Evolutionary conservation across 2,888 invertebrate species (phyloP).

Genomic region (Xestia xanthographa): DNA sequence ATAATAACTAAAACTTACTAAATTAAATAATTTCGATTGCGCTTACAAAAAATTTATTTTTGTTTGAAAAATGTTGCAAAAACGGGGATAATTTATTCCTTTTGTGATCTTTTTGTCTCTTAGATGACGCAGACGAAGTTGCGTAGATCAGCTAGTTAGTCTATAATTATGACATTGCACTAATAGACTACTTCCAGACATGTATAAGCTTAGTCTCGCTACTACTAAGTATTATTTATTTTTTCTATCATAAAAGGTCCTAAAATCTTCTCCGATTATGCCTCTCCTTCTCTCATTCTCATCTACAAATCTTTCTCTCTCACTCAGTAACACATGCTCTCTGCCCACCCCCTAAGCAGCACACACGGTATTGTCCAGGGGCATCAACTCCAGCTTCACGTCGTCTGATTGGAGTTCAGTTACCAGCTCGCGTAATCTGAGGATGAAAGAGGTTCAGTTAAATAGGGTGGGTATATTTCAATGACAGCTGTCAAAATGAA

Average conservation of each 20-base stretch:
- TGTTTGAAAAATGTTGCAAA: too few relatives aligned
- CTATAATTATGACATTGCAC: neutral
- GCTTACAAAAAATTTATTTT: neutral
- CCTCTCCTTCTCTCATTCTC: constrained; percentile 13
- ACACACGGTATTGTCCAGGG: constrained; percentile 80
- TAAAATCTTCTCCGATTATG: neutral
- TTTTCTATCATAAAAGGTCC: neutral
- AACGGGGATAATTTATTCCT: too few relatives aligned
- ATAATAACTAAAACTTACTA: neutral
- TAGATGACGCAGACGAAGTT: too few relatives aligned
- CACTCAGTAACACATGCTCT: neutral
- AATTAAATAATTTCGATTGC: constrained; percentile 18
- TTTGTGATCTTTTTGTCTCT: too few relatives aligned
- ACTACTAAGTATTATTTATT: neutral
- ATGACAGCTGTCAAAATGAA: too few relatives aligned
- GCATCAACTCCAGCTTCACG: constrained; percentile 81
- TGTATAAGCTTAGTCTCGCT: neutral
- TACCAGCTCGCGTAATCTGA: constrained; percentile 85
- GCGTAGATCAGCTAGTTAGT: too few relatives aligned
- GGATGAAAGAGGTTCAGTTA: neutral
- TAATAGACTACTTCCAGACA: neutral
- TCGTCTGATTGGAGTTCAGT: constrained; percentile 84
- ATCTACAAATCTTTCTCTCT: neutral
- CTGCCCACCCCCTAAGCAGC: constrained; percentile 74
- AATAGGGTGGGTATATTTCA: neutral